These are phyloP conservation scores for Acanthochromis polyacanthus DNA, from an alignment of 2,113 vertebrate species.

Conservation along the genomic window DNA sequence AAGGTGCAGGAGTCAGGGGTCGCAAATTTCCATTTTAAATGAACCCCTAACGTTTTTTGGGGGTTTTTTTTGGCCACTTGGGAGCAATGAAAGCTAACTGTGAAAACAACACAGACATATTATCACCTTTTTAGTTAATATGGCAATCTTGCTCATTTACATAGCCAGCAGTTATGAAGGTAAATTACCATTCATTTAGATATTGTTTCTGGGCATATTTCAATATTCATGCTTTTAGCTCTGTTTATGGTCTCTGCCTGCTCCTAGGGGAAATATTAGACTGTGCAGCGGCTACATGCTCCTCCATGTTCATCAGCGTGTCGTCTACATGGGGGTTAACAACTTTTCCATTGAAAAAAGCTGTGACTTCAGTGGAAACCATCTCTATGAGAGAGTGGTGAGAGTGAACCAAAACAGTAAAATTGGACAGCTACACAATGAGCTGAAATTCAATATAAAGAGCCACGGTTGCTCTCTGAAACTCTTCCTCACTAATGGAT, in stretches of 20 bases:
- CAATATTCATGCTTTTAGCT: background rate
- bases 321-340: background rate
- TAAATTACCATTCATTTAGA: background rate
- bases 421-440: background rate
- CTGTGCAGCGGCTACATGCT: slow-evolving; percentile 1
- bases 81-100: background rate
- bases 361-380: no score
- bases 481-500: no score
- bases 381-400: no score
- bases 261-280: background rate
- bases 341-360: no score
- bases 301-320: background rate
- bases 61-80: background rate
- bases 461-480: no score
- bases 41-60: background rate
- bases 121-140: background rate
- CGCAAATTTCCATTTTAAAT: background rate
- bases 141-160: background rate
- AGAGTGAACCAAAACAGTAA: background rate
- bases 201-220: background rate
- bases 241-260: slow-evolving; percentile 7
- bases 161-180: background rate
- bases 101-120: background rate
- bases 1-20: background rate
- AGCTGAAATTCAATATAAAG: background rate